Percentiles rank a stretch among this genome's conserved stretches.
These are phyloP conservation scores for Drosophila mercatorum DNA, from an alignment of 2,888 invertebrate genomes.

Conservation along the genomic window DNA sequence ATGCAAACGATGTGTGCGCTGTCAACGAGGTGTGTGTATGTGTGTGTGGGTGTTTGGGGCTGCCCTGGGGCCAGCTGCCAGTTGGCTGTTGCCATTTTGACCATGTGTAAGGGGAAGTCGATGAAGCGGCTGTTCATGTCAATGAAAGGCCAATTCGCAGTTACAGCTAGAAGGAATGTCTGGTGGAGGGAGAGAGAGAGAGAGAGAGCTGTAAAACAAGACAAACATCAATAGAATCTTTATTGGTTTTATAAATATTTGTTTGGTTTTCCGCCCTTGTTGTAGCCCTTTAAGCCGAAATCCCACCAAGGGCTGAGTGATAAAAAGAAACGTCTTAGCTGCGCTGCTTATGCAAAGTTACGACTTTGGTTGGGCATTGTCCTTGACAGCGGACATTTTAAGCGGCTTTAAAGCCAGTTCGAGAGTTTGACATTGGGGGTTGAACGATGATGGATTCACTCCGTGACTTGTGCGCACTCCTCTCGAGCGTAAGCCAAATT, in stretches of 20 bases:
- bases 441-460: conserved; percentile 63
- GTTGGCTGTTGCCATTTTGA: conserved; percentile 32
- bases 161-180: background rate
- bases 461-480: conserved; percentile 57
- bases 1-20: conserved; percentile 74
- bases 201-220: conserved; percentile 50
- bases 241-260: conserved; percentile 76
- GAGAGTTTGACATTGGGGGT: background rate
- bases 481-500: conserved; percentile 73
- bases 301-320: background rate
- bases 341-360: conserved; percentile 56
- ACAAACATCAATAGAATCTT: conserved; percentile 72
- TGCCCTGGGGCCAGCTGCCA: conserved; percentile 26
- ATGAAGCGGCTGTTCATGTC: conserved; percentile 27
- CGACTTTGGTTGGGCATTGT: conserved; percentile 41
- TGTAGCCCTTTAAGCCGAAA: conserved; percentile 29
- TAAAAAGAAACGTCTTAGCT: conserved; percentile 9
- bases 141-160: conserved; percentile 62
- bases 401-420: conserved; percentile 47
- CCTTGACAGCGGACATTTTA: conserved; percentile 71
- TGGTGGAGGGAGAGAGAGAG: too few relatives aligned
- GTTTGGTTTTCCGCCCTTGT: conserved; percentile 14
- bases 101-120: conserved; percentile 17
- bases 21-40: conserved; percentile 29
- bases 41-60: background rate